Evolutionary conservation across 2,797 vertebrate species (phyloP).

Genomic region (Ispidina lecontei): DNA sequence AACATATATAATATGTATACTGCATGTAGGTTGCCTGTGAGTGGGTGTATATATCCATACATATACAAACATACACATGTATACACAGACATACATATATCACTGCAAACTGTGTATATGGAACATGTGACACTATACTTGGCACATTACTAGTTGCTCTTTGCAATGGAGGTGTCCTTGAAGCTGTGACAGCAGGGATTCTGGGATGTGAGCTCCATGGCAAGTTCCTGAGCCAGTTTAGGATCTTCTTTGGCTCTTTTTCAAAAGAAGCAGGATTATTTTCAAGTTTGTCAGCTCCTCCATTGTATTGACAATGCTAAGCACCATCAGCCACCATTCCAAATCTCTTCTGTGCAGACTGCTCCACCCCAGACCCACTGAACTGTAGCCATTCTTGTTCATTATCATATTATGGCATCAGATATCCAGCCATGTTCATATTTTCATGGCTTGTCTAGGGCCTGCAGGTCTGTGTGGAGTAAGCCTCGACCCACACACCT

Average conservation of each 20-base stretch:
- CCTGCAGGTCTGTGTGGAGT: not conserved
- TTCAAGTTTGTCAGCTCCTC: not conserved
- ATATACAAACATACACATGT: not conserved
- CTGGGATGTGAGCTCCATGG: not conserved
- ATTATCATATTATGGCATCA: not conserved
- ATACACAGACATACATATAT: not conserved
- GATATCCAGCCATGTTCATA: not conserved
- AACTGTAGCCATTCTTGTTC: not conserved
- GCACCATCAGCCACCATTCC: not conserved
- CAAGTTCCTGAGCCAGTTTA: not conserved
- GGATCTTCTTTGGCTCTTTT: not conserved
- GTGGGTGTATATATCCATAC: not conserved
- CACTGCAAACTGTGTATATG: not conserved
- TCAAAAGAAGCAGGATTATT: not conserved
- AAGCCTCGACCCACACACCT: not conserved
- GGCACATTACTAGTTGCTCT: not conserved
- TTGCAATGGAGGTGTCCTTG: not conserved
- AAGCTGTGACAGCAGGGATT: not conserved
- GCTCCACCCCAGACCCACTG: not conserved
- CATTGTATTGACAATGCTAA: not conserved
- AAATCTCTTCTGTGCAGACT: not conserved
- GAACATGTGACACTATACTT: accelerated
- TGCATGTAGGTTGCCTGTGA: not conserved
- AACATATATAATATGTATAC: not conserved
- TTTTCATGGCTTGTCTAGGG: not conserved